Conservation (phyloP, 2,888 invertebrate genomes). For the Drosophila maculinotata region DNA sequence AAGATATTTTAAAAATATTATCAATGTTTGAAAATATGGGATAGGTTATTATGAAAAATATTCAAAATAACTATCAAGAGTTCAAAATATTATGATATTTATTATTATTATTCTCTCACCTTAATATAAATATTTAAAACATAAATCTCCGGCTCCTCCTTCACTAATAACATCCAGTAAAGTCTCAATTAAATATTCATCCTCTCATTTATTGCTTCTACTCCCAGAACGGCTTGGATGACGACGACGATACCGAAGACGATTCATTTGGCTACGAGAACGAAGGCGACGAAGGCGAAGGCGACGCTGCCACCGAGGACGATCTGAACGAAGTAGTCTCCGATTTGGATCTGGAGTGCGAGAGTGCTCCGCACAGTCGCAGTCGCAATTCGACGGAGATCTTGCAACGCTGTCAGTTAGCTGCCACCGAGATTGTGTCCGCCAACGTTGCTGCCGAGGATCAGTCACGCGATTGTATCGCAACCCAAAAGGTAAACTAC, state of each 20-base stretch:
- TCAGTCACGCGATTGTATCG: slow-evolving; percentile 81
- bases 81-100: too few relatives aligned
- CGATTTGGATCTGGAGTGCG: slow-evolving; percentile 77
- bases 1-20: too few relatives aligned
- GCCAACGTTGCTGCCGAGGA: slow-evolving; percentile 55
- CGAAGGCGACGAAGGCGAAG: slow-evolving; percentile 55
- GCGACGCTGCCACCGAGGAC: slow-evolving; percentile 81
- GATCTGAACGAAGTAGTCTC: slow-evolving; percentile 81
- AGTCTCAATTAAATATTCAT: neutral
- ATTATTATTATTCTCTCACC: too few relatives aligned
- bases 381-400: slow-evolving; percentile 67
- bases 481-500: slow-evolving; percentile 77
- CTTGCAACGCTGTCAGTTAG: slow-evolving; percentile 64
- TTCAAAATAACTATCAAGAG: too few relatives aligned
- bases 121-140: too few relatives aligned
- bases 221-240: slow-evolving; percentile 74
- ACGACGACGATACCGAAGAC: slow-evolving; percentile 73
- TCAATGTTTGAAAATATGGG: too few relatives aligned
- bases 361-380: slow-evolving; percentile 57
- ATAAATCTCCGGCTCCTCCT: too few relatives aligned
- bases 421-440: slow-evolving; percentile 60
- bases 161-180: neutral
- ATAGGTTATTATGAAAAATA: too few relatives aligned
- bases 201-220: neutral
- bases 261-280: slow-evolving; percentile 75